Evolutionary conservation across 2,797 vertebrate species (phyloP).

Genomic region (Ispidina lecontei): DNA sequence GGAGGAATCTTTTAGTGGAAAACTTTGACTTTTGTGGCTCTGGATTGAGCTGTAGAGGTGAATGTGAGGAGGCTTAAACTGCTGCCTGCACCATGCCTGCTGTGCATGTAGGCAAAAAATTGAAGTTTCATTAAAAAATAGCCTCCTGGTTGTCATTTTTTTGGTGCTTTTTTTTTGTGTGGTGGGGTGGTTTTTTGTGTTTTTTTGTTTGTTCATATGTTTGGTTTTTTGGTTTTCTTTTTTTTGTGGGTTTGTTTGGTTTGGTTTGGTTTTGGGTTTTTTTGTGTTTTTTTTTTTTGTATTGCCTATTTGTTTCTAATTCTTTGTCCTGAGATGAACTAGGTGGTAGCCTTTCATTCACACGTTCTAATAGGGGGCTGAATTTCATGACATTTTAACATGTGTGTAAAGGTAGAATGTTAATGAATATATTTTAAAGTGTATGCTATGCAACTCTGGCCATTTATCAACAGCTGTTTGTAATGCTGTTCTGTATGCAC

Average conservation of each 20-base stretch:
- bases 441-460: background rate
- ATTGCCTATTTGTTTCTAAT: background rate
- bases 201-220: too few species aligned
- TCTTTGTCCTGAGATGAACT: background rate
- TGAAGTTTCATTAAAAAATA: too few species aligned
- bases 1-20: background rate
- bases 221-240: too few species aligned
- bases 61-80: background rate
- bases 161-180: too few species aligned
- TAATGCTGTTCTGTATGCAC: background rate
- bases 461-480: background rate
- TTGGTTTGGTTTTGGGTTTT: background rate
- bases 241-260: too few species aligned
- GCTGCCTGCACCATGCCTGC: fast-evolving
- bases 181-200: too few species aligned
- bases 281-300: too few species aligned
- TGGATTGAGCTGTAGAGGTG: background rate
- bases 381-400: background rate
- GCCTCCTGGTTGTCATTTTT: too few species aligned
- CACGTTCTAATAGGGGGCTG: background rate
- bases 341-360: background rate
- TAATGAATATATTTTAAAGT: background rate
- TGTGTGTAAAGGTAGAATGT: background rate
- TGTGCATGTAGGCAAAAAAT: too few species aligned
- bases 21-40: background rate